Evolutionary conservation across 2,797 vertebrate species (phyloP), one percentile per base, ranked within the genome.

Genomic region (Trachurus trachurus): DNA sequence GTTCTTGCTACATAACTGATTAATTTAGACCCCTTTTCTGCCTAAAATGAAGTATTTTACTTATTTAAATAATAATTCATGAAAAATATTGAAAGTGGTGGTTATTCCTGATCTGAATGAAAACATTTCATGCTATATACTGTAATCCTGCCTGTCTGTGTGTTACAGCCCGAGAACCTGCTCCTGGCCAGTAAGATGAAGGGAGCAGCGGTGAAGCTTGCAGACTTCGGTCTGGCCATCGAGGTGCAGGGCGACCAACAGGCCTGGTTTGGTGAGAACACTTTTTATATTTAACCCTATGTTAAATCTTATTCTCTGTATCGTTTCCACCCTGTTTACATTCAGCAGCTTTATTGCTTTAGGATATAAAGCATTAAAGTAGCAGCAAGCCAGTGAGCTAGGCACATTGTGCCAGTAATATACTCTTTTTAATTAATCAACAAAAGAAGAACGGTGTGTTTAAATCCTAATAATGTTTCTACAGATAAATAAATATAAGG

Each of bases 181-280:
- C 95, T 99, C 67, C 95, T 99, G 93, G 98, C 98, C 62, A 99
- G 98, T 92, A 99, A 99, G 95, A 97, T 98, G 96, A 99, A 99
- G 92, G 97, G 98, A 59, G 98, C 98, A 19, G 97, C 98, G 0
- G 98, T 99, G 92, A 99, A 99, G 93, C 93, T 99, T 57, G 98
- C 98, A 68, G 98, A 99, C 87, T 99, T 99, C 17, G 98, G 98
- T 82, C 94, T 99, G 53, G 98, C 98, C 71, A 99, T 99, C n/a
- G 98, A 99, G 93, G 98, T 99, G 22, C 98, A 99, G 92, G 98
- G 97, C 70, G 98, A 99, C 68, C 98, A 99, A 82, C 98, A 99
- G 88, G 98, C 98, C 56, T 99, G 98, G 98, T 99, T 99, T 88
- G 98, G 98, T 99, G 96, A 97, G 97, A 26, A 13, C 50, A 26